These are phyloP conservation scores for Anticlea derivata DNA, from an alignment of 2,888 invertebrate genomes.

Conservation along the genomic window DNA sequence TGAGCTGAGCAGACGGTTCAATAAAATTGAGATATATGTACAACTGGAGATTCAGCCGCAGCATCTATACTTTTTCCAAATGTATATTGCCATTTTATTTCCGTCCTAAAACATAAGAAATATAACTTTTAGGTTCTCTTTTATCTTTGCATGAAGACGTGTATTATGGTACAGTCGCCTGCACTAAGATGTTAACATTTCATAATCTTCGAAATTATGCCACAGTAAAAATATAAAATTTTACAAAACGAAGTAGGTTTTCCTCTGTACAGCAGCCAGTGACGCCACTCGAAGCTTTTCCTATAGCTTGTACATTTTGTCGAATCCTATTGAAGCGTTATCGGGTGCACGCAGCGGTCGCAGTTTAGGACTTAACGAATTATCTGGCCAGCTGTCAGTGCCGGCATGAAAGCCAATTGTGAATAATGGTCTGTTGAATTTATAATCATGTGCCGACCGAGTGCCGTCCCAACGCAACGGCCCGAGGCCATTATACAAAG, in stretches of 20 bases:
- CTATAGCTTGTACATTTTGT: conserved; percentile 56
- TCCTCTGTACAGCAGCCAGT: neutral
- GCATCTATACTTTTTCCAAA: too few species aligned
- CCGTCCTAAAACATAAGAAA: too few species aligned
- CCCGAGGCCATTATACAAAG: conserved; percentile 35
- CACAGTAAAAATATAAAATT: too few species aligned
- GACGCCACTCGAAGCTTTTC: conserved; percentile 25
- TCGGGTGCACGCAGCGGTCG: conserved; percentile 71
- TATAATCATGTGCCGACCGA: conserved; percentile 40
- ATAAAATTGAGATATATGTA: conserved; percentile 23
- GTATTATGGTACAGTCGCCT: too few species aligned
- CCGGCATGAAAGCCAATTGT: conserved; percentile 72
- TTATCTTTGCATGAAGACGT: too few species aligned
- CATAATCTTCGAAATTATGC: too few species aligned
- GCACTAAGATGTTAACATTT: too few species aligned
- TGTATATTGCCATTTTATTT: too few species aligned
- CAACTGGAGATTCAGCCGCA: neutral
- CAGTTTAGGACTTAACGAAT: conserved; percentile 77
- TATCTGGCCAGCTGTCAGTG: conserved; percentile 69
- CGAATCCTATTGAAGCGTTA: conserved; percentile 68
- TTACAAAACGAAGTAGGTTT: too few species aligned
- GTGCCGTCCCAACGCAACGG: conserved; percentile 22
- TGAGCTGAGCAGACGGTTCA: conserved; percentile 20
- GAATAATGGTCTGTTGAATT: conserved; percentile 60
- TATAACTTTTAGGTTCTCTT: too few species aligned